Conservation (phyloP, 2,888 invertebrate species). For the Diplolepis rosae region DNA sequence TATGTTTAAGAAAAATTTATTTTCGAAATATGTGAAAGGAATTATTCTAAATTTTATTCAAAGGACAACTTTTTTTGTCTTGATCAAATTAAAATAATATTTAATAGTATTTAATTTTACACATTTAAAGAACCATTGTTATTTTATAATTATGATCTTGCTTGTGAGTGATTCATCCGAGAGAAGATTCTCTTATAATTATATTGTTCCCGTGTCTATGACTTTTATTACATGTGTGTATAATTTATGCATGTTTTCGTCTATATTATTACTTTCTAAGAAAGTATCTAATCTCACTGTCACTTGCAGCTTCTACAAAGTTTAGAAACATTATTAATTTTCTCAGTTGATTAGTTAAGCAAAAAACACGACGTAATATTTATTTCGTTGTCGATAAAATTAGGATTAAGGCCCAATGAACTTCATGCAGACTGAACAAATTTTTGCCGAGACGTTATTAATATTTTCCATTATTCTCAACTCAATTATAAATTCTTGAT, state of each 20-base stretch:
- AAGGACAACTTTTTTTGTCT: neutral
- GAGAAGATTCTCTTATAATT: no score
- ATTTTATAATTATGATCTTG: neutral
- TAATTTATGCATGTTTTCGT: neutral
- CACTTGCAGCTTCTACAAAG: neutral
- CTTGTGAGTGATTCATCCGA: neutral
- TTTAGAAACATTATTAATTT: neutral
- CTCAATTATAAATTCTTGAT: no score
- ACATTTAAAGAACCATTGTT: neutral
- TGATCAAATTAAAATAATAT: neutral
- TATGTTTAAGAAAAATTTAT: neutral
- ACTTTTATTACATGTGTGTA: neutral
- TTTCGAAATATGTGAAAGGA: neutral
- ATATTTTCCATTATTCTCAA: no score
- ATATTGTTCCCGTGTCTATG: neutral
- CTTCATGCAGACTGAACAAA: neutral
- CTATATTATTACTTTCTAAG: slow-evolving; percentile 17
- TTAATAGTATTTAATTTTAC: neutral
- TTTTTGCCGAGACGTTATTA: no score
- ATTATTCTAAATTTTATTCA: neutral
- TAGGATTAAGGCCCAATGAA: neutral
- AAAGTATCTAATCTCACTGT: slow-evolving; percentile 12
- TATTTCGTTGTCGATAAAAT: neutral
- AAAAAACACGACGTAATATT: slow-evolving; percentile 4
- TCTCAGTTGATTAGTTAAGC: neutral